Percentiles rank a stretch among this genome's conserved stretches.
phyloP scores from a whole-genome alignment of 2,797 vertebrate species.

The Ptychobarbus kaznakovi region DNA sequence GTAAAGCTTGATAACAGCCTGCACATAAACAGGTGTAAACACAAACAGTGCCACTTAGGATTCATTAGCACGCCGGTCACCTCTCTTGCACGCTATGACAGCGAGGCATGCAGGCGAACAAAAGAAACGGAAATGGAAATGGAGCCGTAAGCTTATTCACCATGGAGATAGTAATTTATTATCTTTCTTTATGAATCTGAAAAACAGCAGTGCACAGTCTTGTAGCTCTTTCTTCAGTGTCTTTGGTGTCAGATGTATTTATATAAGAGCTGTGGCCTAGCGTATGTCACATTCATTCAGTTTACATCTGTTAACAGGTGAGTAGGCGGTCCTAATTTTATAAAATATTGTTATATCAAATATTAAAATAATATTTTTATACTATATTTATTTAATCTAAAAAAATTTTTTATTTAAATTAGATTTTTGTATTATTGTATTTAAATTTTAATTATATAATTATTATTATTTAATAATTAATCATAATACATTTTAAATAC shows the following conservation, averaged over 20 bases:
- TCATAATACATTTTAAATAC: no score
- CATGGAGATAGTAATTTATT: background rate
- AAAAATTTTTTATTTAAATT: background rate
- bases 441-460: no score
- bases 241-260: background rate
- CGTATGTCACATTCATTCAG: background rate
- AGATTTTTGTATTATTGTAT: background rate
- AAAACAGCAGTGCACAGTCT: background rate
- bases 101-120: constrained; percentile 64
- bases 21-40: constrained; percentile 52
- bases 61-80: constrained; percentile 62
- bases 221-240: background rate
- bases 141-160: constrained; percentile 23
- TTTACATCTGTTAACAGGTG: background rate
- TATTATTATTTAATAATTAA: no score
- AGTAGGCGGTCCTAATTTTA: background rate
- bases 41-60: constrained; percentile 54
- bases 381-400: background rate
- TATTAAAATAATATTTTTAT: background rate
- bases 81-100: constrained; percentile 68
- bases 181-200: constrained; percentile 2
- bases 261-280: background rate
- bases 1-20: constrained; percentile 66
- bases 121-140: constrained; percentile 19
- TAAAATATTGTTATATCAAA: background rate